Conservation (phyloP, 2,797 vertebrate genomes). For the Oreochromis mossambicus region DNA sequence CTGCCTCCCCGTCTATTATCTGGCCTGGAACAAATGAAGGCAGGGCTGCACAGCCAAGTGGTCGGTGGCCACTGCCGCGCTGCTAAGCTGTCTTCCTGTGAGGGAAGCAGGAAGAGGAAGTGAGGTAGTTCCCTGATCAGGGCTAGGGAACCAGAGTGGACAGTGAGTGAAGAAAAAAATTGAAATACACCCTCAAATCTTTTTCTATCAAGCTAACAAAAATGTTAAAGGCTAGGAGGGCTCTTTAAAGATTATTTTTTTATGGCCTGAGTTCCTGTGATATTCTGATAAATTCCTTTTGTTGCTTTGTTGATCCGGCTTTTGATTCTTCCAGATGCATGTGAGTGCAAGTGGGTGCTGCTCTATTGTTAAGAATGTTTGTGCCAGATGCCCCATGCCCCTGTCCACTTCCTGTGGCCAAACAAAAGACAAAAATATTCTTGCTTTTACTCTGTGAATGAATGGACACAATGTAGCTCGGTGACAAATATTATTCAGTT, state of each 20-base stretch:
- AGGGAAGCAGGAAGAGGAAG: conserved; percentile 75
- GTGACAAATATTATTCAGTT: conserved; percentile 30
- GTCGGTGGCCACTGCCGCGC: conserved; percentile 41
- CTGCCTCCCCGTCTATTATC: conserved; percentile 69
- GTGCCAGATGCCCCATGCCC: conserved; percentile 43
- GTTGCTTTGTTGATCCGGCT: neutral
- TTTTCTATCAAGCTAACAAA: neutral
- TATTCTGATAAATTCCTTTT: neutral
- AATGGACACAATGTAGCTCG: conserved; percentile 1
- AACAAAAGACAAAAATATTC: conserved; percentile 51
- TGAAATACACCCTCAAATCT: neutral
- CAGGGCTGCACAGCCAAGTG: conserved; percentile 54
- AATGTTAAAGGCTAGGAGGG: neutral
- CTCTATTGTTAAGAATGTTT: conserved; percentile 59
- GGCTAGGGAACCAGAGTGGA: conserved; percentile 44
- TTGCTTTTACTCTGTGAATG: conserved; percentile 12
- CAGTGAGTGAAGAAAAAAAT: conserved; percentile 23
- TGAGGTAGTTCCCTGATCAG: conserved; percentile 63
- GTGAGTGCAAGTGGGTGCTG: neutral
- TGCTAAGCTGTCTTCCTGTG: conserved; percentile 60
- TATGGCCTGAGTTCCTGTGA: neutral
- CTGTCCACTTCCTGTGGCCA: conserved; percentile 53
- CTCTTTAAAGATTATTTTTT: conserved; percentile 1
- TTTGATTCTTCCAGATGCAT: neutral
- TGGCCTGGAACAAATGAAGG: conserved; percentile 76